These are phyloP conservation scores for Pilophorus perplexus DNA, from an alignment of 2,888 invertebrate species.

Conservation along the genomic window DNA sequence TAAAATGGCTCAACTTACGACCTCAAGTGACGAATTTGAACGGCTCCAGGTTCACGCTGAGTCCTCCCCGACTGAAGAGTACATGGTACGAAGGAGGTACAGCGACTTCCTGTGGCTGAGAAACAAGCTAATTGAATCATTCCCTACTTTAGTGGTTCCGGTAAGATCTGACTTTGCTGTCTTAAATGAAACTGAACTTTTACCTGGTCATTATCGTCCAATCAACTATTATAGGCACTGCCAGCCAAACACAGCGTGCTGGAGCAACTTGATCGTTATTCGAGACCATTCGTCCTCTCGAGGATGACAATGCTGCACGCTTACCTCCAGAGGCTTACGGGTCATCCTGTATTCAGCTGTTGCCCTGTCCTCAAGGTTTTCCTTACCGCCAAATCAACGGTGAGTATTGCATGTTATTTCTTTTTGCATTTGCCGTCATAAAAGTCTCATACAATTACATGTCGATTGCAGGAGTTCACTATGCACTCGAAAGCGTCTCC, in stretches of 20 bases:
- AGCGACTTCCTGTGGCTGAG: slow-evolving; percentile 71
- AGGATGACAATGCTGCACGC: slow-evolving; percentile 65
- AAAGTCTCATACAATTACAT: too few species aligned
- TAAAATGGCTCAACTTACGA: too few species aligned
- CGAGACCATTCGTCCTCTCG: slow-evolving; percentile 65
- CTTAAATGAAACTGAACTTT: not conserved
- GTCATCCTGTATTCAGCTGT: slow-evolving; percentile 67
- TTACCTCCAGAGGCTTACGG: slow-evolving; percentile 64
- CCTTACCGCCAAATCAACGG: slow-evolving; percentile 64
- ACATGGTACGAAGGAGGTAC: slow-evolving; percentile 65
- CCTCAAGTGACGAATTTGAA: too few species aligned
- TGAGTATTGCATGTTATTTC: slow-evolving; percentile 51
- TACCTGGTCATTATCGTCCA: not conserved
- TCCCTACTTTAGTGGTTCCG: slow-evolving; percentile 66
- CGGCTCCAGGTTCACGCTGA: too few species aligned
- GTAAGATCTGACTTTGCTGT: too few species aligned
- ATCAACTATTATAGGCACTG: slow-evolving; percentile 57
- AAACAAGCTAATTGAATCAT: slow-evolving; percentile 62
- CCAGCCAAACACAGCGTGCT: slow-evolving; percentile 68
- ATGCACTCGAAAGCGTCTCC: slow-evolving; percentile 61
- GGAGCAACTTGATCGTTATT: slow-evolving; percentile 67
- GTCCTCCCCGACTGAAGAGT: slow-evolving; percentile 60
- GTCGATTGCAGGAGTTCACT: slow-evolving; percentile 63
- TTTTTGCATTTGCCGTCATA: not conserved
- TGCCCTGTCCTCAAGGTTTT: slow-evolving; percentile 64